These are phyloP conservation scores for Trilocha varians DNA, from an alignment of 2,888 invertebrate genomes.

Conservation along the genomic window DNA sequence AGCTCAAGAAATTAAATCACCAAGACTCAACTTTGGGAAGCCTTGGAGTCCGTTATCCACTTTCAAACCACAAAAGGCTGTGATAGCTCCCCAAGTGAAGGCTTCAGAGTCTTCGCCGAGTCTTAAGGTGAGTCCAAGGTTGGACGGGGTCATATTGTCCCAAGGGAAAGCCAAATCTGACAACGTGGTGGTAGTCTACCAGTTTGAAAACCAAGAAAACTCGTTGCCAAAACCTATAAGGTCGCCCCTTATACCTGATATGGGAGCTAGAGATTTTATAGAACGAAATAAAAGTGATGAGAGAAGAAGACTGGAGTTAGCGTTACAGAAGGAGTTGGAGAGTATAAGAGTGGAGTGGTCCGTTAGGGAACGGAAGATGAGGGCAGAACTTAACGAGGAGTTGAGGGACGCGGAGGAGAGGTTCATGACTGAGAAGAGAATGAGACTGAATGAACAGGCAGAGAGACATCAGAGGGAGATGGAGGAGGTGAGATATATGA, in stretches of 20 bases:
- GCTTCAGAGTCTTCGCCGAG: constrained; percentile 48
- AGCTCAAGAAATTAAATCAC: constrained; percentile 41
- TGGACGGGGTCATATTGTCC: constrained; percentile 60
- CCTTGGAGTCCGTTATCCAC: constrained; percentile 53
- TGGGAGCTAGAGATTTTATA: constrained; percentile 51
- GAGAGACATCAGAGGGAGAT: constrained; percentile 59
- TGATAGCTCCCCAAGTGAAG: constrained; percentile 36
- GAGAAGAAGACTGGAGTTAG: constrained; percentile 51
- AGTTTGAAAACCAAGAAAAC: constrained; percentile 57
- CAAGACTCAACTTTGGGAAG: constrained; percentile 45
- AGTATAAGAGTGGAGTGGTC: constrained; percentile 72
- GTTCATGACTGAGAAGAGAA: constrained; percentile 48
- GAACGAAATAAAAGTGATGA: constrained; percentile 58
- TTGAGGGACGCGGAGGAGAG: constrained; percentile 64
- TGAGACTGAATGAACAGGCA: constrained; percentile 57
- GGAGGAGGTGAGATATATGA: constrained; percentile 50
- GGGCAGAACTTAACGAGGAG: constrained; percentile 65
- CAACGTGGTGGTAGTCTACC: constrained; percentile 63
- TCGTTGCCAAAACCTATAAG: constrained; percentile 38
- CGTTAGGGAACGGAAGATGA: constrained; percentile 69
- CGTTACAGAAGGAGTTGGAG: constrained; percentile 66
- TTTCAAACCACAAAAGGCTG: constrained; percentile 44
- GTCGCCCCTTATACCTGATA: constrained; percentile 52
- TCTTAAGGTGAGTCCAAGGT: constrained; percentile 47
- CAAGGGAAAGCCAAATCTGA: constrained; percentile 60